These are phyloP conservation scores for Gallinago paraguaiae DNA, from an alignment of 2,113 vertebrate genomes.

Conservation along the genomic window DNA sequence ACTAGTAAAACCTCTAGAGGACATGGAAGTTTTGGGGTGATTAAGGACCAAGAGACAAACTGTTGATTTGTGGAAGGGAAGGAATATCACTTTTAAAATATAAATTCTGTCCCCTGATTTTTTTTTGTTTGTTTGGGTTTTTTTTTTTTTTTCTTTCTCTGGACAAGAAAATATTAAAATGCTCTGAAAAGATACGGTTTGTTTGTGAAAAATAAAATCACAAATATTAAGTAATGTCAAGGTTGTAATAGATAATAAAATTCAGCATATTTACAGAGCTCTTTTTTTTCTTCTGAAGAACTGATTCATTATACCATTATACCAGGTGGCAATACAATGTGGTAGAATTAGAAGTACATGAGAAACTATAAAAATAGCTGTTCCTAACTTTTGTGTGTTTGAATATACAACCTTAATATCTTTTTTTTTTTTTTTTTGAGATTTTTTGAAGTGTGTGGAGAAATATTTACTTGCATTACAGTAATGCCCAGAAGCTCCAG, in stretches of 20 bases:
- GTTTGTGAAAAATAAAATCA: background rate
- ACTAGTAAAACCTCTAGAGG: background rate
- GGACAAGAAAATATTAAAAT: background rate
- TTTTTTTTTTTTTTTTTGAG: background rate
- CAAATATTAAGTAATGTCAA: background rate
- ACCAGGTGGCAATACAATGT: background rate
- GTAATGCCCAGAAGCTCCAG: background rate
- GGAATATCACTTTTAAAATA: background rate
- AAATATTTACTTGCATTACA: background rate
- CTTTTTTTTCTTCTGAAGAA: background rate
- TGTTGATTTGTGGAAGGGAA: background rate
- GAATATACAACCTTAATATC: background rate
- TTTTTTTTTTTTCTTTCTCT: background rate
- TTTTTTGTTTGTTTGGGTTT: too few relatives aligned
- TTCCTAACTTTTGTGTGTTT: background rate
- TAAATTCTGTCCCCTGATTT: background rate
- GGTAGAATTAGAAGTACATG: background rate
- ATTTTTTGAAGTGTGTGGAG: background rate
- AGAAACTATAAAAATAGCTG: background rate
- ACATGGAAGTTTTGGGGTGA: background rate
- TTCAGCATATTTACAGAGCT: background rate
- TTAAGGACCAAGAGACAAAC: background rate
- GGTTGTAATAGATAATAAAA: background rate
- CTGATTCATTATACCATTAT: background rate
- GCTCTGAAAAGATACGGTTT: background rate